phyloP scores from a whole-genome alignment of 1,140 invertebrate species.

The Arion vulgaris region DNA sequence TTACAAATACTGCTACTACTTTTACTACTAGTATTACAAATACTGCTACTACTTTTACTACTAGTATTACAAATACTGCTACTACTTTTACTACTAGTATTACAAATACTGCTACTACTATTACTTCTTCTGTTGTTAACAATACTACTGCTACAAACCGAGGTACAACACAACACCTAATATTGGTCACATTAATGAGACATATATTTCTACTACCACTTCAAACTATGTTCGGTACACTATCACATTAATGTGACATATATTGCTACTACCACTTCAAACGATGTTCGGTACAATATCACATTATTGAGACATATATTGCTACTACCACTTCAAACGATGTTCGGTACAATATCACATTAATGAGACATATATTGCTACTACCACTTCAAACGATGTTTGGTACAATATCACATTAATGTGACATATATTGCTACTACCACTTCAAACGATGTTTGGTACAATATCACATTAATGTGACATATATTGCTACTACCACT shows the following conservation, averaged over 20 bases:
- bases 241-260: neutral
- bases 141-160: neutral
- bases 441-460: too few relatives aligned
- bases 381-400: too few relatives aligned
- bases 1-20: conserved; percentile 12
- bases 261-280: conserved; percentile 1
- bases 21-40: conserved; percentile 5
- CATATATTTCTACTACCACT: neutral
- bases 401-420: too few relatives aligned
- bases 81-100: neutral
- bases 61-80: conserved; percentile 1
- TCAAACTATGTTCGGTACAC: neutral
- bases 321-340: too few relatives aligned
- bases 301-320: too few relatives aligned
- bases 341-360: too few relatives aligned
- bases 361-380: too few relatives aligned
- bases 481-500: too few relatives aligned
- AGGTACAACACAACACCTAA: neutral
- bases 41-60: conserved; percentile 12
- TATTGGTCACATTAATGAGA: neutral
- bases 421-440: too few relatives aligned
- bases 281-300: too few relatives aligned
- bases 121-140: neutral
- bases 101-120: neutral
- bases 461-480: too few relatives aligned